These are phyloP conservation scores for Stichodactyla helianthus DNA, from an alignment of 64 coral and sea anemone species.

Conservation along the genomic window DNA sequence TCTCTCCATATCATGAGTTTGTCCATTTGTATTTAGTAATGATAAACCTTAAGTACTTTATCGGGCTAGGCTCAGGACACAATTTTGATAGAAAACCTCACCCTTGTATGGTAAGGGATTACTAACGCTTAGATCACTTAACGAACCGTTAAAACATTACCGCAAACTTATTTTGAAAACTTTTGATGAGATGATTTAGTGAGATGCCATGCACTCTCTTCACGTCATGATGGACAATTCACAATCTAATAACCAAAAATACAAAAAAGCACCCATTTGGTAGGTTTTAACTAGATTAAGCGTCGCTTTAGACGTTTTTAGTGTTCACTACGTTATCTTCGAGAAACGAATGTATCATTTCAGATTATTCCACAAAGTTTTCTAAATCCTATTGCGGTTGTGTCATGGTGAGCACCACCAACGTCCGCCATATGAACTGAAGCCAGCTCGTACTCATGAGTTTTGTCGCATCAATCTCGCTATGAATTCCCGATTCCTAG, in stretches of 20 bases:
- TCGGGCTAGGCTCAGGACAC: too few relatives aligned
- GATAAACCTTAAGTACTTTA: neutral
- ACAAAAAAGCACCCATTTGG: neutral
- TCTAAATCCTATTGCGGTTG: neutral
- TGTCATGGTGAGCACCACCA: neutral
- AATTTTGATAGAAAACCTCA: neutral
- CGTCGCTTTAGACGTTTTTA: neutral
- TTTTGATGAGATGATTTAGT: neutral
- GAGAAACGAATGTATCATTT: neutral
- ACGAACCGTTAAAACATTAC: neutral
- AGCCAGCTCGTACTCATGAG: neutral
- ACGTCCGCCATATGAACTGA: neutral
- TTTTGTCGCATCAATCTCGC: neutral
- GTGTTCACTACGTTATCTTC: neutral
- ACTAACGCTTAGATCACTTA: neutral
- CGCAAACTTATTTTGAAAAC: neutral
- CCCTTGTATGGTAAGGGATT: neutral
- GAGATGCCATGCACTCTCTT: neutral
- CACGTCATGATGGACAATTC: neutral
- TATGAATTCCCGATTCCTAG: neutral
- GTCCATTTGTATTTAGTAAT: neutral
- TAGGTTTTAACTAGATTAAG: neutral
- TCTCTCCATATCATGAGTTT: neutral
- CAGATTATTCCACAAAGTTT: neutral
- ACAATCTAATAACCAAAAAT: neutral